Conservation (phyloP, 2,797 vertebrate species). For the Spheniscus humboldti region DNA sequence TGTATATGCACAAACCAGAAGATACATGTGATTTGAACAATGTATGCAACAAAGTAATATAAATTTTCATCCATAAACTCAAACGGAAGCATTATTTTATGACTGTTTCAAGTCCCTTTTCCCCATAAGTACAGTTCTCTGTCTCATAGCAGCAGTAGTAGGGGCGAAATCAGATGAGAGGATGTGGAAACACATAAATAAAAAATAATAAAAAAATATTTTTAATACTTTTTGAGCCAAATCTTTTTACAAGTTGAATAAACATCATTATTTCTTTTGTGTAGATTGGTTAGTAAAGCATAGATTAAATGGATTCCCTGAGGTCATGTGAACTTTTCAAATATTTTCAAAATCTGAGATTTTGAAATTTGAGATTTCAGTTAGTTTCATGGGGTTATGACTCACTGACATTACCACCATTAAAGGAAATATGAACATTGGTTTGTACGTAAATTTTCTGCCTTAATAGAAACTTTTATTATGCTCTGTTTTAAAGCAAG, state of each 20-base stretch:
- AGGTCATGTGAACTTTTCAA: background rate
- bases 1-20: background rate
- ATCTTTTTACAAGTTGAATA: background rate
- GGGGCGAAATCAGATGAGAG: background rate
- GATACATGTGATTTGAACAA: background rate
- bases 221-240: background rate
- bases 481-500: background rate
- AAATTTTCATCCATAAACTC: background rate
- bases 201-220: background rate
- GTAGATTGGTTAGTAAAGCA: background rate
- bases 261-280: background rate
- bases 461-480: background rate
- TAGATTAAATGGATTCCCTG: background rate
- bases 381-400: background rate
- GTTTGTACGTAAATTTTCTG: background rate
- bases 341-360: background rate
- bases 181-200: background rate
- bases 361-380: background rate
- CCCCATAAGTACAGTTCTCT: background rate
- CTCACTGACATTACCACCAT: background rate
- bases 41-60: background rate
- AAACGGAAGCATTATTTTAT: background rate
- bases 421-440: background rate
- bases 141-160: background rate
- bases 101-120: background rate